Conservation (phyloP, 2,113 vertebrate species). For the Sminthopsis crassicaudata region DNA sequence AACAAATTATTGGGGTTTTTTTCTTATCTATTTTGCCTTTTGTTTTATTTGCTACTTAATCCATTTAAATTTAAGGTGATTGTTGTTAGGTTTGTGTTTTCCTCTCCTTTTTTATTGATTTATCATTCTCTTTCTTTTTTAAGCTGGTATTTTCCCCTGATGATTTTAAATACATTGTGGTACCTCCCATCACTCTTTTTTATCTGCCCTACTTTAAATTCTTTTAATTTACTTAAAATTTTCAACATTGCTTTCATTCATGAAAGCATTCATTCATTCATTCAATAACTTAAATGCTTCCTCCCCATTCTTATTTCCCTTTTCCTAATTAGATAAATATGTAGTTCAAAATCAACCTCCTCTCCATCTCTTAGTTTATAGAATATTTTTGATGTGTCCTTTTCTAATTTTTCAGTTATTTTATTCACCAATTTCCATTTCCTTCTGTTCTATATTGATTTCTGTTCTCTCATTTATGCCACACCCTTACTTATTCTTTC, state of each 20-base stretch:
- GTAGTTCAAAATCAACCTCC: not conserved
- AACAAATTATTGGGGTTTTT: not conserved
- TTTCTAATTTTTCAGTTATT: not conserved
- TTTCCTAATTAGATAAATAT: not conserved
- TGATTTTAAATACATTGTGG: not conserved
- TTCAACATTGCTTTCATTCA: not conserved
- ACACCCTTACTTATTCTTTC: not conserved
- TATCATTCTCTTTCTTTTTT: not conserved
- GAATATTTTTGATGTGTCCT: not conserved
- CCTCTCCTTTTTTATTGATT: not conserved
- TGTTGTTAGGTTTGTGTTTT: not conserved
- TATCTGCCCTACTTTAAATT: not conserved
- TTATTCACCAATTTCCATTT: not conserved
- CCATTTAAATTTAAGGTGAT: not conserved
- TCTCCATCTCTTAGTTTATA: not conserved
- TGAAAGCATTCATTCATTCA: not conserved
- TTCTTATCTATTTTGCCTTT: not conserved
- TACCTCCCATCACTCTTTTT: not conserved
- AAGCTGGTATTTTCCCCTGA: not conserved
- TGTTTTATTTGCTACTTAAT: not conserved
- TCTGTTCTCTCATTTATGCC: not conserved
- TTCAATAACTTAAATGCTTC: not conserved
- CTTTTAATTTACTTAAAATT: not conserved
- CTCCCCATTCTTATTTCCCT: not conserved
- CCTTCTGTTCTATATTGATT: not conserved